Conservation (phyloP, 2,797 vertebrate genomes). For the Lateolabrax maculatus region DNA sequence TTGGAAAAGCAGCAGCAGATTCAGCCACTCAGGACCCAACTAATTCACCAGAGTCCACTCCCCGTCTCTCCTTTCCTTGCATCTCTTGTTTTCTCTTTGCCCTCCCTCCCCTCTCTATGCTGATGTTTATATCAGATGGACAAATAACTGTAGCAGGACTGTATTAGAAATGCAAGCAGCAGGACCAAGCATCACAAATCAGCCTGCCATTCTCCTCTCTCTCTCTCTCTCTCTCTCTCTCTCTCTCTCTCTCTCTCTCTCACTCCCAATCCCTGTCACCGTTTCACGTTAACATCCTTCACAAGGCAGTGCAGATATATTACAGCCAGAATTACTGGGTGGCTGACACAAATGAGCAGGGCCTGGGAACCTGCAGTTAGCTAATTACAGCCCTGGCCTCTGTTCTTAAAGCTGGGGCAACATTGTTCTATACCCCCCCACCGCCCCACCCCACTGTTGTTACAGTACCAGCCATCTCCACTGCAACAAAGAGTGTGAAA, state of each 20-base stretch:
- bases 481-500: slow-evolving; percentile 4
- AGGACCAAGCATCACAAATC: slow-evolving; percentile 76
- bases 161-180: slow-evolving; percentile 78
- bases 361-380: slow-evolving; percentile 81
- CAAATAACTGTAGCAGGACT: slow-evolving; percentile 79
- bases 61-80: neutral
- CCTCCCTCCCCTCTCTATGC: neutral
- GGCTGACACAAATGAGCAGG: slow-evolving; percentile 85
- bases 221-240: slow-evolving; percentile 16
- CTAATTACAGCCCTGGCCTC: slow-evolving; percentile 81
- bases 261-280: slow-evolving; percentile 11
- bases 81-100: neutral
- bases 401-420: slow-evolving; percentile 74
- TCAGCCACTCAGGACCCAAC: neutral
- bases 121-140: slow-evolving; percentile 79
- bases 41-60: neutral
- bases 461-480: slow-evolving; percentile 34
- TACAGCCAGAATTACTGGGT: slow-evolving; percentile 82
- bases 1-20: neutral
- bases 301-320: slow-evolving; percentile 73
- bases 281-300: slow-evolving; percentile 74
- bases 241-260: slow-evolving; percentile 10
- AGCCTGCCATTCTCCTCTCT: slow-evolving; percentile 49
- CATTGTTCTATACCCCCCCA: slow-evolving; percentile 55
- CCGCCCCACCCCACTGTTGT: slow-evolving; percentile 32